Conservation (phyloP, 2,113 vertebrate genomes). For the Melanerpes formicivorus region DNA sequence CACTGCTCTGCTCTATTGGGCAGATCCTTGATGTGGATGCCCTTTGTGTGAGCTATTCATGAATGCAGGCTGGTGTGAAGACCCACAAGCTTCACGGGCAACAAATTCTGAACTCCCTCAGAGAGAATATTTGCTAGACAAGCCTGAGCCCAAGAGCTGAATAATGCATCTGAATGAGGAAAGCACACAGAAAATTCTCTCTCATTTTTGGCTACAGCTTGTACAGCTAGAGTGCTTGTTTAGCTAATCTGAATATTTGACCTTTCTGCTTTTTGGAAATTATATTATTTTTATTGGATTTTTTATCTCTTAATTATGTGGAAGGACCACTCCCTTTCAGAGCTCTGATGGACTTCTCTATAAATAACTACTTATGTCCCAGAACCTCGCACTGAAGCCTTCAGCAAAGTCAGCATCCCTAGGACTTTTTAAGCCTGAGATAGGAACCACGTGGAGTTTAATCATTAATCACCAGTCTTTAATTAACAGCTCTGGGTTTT, state of each 20-base stretch:
- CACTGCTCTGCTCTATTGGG: neutral
- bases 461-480: slow-evolving; percentile 97
- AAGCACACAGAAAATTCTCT: neutral
- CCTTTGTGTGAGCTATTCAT: neutral
- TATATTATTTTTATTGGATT: neutral
- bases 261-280: slow-evolving; percentile 54
- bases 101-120: neutral
- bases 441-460: slow-evolving; percentile 72
- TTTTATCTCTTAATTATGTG: slow-evolving; percentile 35
- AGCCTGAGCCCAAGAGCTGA: neutral
- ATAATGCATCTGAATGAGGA: rapidly evolving
- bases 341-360: slow-evolving; percentile 62
- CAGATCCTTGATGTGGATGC: neutral
- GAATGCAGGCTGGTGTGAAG: neutral
- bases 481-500: slow-evolving; percentile 96
- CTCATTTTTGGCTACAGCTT: neutral
- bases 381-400: slow-evolving; percentile 67
- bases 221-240: slow-evolving; percentile 34
- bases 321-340: slow-evolving; percentile 31
- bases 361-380: slow-evolving; percentile 72
- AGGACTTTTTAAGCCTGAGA: slow-evolving; percentile 76
- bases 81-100: neutral
- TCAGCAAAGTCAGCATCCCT: slow-evolving; percentile 82
- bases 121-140: neutral
- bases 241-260: slow-evolving; percentile 54